These are phyloP conservation scores for Phyllostomus hastatus DNA, from an alignment of 2,113 vertebrate species.

Conservation along the genomic window DNA sequence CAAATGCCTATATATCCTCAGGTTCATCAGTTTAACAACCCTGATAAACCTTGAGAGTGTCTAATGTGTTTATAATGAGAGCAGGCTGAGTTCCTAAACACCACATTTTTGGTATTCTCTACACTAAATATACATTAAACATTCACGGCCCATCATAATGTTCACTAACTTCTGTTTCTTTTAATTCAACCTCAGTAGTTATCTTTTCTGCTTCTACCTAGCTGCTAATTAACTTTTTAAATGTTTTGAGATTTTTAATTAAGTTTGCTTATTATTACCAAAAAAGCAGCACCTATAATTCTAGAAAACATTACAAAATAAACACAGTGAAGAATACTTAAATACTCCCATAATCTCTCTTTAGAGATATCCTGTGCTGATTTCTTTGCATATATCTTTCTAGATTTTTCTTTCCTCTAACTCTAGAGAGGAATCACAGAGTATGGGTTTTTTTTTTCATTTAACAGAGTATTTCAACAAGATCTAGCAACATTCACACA, in stretches of 20 bases:
- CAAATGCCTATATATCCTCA: not conserved
- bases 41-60: not conserved
- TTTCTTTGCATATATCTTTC: not conserved
- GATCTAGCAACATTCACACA: not conserved
- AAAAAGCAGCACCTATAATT: not conserved
- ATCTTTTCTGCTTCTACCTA: not conserved
- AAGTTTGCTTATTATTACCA: not conserved
- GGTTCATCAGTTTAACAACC: not conserved
- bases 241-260: conserved; percentile 21
- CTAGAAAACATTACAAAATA: not conserved
- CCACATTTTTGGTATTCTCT: not conserved
- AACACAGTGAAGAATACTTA: not conserved
- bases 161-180: conserved; percentile 36
- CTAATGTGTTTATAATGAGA: not conserved
- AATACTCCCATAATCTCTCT: not conserved
- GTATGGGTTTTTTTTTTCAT: not conserved
- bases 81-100: not conserved
- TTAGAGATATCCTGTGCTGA: not conserved
- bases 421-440: not conserved
- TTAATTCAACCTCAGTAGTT: not conserved
- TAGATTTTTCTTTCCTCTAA: not conserved
- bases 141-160: not conserved
- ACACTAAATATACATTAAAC: conserved; percentile 11
- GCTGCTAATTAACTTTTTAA: conserved; percentile 56
- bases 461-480: not conserved